Percentiles rank a stretch among this genome's conserved stretches.
phyloP scores from a whole-genome alignment of 2,113 vertebrate species.

The Anarhynchus alexandrinus region DNA sequence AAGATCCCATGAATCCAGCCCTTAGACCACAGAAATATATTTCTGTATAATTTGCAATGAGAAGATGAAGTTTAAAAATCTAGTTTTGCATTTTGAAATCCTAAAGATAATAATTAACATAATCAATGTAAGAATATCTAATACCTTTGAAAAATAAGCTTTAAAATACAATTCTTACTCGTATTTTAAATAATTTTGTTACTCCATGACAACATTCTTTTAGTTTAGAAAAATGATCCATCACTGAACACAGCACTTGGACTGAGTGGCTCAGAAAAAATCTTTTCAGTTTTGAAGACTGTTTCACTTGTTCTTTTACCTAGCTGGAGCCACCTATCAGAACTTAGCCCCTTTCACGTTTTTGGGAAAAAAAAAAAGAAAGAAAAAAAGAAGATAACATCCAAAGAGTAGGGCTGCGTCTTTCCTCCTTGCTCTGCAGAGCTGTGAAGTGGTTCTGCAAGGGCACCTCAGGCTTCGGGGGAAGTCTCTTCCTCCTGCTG shows the following conservation, averaged over 20 bases:
- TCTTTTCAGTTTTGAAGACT: neutral
- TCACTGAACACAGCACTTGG: neutral
- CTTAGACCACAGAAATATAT: neutral
- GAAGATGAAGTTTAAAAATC: neutral
- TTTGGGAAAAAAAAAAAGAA: too few species aligned
- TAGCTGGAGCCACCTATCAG: neutral
- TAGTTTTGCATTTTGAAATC: neutral
- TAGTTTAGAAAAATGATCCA: neutral
- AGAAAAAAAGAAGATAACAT: neutral
- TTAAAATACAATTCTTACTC: neutral
- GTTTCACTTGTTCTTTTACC: neutral
- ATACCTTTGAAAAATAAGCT: neutral
- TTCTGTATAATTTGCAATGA: neutral
- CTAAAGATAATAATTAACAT: neutral
- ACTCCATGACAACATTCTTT: neutral
- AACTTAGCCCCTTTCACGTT: neutral
- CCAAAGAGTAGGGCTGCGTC: neutral
- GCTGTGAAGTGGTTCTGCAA: too few species aligned
- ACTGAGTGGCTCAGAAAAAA: neutral
- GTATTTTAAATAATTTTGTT: neutral
- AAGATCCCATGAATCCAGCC: neutral
- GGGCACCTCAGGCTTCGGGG: too few species aligned
- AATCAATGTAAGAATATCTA: neutral
- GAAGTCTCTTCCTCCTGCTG: too few species aligned
- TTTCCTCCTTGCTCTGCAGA: too few species aligned